These are phyloP conservation scores for Cavia aperea DNA, from an alignment of 2,113 vertebrate species.

Conservation along the genomic window DNA sequence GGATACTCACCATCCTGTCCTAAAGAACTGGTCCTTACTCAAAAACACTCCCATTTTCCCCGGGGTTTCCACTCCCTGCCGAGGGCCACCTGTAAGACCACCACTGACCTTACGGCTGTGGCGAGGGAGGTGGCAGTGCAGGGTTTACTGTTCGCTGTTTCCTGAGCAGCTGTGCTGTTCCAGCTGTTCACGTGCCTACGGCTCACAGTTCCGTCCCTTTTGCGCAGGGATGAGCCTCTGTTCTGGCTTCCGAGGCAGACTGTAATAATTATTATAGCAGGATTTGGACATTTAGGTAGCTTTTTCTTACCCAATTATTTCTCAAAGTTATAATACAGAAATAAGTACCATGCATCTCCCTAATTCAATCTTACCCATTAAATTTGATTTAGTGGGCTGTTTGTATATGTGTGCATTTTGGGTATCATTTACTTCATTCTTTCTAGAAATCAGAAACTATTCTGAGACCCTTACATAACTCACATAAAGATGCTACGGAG, in stretches of 20 bases:
- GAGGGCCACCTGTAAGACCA: background rate
- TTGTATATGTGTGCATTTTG: background rate
- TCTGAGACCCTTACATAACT: background rate
- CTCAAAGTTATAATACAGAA: constrained; percentile 18
- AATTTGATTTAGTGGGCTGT: background rate
- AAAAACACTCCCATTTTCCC: background rate
- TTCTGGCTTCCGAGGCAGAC: background rate
- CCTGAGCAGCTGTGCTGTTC: too few species aligned
- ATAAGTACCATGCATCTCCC: background rate
- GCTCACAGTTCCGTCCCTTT: background rate
- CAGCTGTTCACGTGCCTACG: too few species aligned
- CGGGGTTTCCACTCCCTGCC: background rate
- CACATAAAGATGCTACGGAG: background rate
- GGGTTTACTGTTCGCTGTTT: background rate
- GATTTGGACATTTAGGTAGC: fast-evolving
- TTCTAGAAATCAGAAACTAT: background rate
- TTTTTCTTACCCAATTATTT: background rate
- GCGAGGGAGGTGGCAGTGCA: background rate
- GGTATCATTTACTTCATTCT: background rate
- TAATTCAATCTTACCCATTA: background rate
- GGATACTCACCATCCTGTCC: background rate
- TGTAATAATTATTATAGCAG: background rate
- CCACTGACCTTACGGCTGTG: background rate
- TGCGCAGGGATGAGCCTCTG: fast-evolving
- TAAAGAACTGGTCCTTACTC: background rate